Conservation (phyloP, 2,888 invertebrate species). For the Embidobia sp. region DNA sequence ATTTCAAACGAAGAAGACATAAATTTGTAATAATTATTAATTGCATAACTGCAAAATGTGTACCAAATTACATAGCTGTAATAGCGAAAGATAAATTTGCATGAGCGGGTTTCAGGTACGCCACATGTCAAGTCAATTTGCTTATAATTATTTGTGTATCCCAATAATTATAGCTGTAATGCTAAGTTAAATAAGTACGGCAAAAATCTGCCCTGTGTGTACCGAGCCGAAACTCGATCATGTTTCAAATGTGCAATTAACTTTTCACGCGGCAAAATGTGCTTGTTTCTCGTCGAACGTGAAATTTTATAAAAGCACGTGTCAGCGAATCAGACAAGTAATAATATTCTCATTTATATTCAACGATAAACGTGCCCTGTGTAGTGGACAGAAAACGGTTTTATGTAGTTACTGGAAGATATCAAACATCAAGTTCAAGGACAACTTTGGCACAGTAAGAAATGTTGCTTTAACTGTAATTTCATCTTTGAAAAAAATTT, state of each 20-base stretch:
- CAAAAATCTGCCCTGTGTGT: conserved; percentile 9
- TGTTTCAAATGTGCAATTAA: conserved; percentile 25
- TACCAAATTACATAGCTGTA: no score
- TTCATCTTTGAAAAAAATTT: no score
- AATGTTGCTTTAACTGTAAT: no score
- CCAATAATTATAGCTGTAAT: conserved; percentile 17
- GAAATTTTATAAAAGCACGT: conserved; percentile 18
- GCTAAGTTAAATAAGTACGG: conserved; percentile 2
- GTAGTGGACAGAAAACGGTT: not conserved
- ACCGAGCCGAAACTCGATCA: conserved; percentile 17
- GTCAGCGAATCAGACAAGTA: conserved; percentile 16
- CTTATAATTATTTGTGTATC: conserved; percentile 13
- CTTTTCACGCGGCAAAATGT: conserved; percentile 28
- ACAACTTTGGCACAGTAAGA: not conserved
- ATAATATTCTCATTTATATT: conserved; percentile 18
- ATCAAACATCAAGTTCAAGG: not conserved
- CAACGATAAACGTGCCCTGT: not conserved
- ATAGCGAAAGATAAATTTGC: no score
- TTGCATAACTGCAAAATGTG: no score
- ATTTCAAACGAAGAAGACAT: no score
- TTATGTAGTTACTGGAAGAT: not conserved
- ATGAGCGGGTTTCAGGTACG: no score
- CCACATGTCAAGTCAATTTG: conserved; percentile 8
- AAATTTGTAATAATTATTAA: no score
- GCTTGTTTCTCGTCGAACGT: not conserved